A percentile compares a stretch with the other conserved stretches of the same genome.
These are phyloP conservation scores for Peucedramus taeniatus DNA, from an alignment of 2,113 vertebrate genomes.

Conservation along the genomic window DNA sequence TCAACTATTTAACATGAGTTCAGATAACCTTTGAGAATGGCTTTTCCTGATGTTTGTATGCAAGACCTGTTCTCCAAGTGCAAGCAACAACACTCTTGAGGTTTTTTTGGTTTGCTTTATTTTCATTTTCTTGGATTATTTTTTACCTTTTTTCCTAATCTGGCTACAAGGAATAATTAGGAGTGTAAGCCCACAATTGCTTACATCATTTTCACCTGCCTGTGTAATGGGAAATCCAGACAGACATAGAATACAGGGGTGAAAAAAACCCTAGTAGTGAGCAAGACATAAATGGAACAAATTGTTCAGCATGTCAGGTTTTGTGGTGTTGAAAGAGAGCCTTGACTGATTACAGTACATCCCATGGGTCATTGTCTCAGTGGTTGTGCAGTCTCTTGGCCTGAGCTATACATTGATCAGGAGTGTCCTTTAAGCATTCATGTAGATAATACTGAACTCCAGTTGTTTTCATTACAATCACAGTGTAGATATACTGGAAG, in stretches of 20 bases:
- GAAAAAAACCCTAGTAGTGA: neutral
- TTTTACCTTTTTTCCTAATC: neutral
- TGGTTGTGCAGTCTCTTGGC: neutral
- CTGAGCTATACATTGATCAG: neutral
- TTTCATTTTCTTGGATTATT: neutral
- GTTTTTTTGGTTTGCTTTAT: neutral
- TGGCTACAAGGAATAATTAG: neutral
- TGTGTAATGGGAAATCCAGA: neutral
- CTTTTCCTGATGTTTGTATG: constrained; percentile 37
- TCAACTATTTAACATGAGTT: constrained; percentile 47
- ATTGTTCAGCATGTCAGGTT: neutral
- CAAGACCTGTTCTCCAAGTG: neutral
- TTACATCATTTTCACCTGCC: neutral
- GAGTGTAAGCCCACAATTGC: neutral
- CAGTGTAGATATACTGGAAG: neutral
- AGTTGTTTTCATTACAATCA: neutral
- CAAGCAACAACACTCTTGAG: neutral
- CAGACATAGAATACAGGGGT: neutral
- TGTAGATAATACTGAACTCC: neutral
- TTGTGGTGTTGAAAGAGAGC: neutral
- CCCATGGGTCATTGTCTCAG: neutral
- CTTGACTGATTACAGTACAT: neutral
- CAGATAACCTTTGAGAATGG: constrained; percentile 43
- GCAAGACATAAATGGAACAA: neutral
- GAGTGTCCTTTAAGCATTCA: neutral